A percentile compares a stretch with the other conserved stretches of the same genome.
phyloP scores from a whole-genome alignment of 2,797 vertebrate genomes.

The Peromyscus attwateri region DNA sequence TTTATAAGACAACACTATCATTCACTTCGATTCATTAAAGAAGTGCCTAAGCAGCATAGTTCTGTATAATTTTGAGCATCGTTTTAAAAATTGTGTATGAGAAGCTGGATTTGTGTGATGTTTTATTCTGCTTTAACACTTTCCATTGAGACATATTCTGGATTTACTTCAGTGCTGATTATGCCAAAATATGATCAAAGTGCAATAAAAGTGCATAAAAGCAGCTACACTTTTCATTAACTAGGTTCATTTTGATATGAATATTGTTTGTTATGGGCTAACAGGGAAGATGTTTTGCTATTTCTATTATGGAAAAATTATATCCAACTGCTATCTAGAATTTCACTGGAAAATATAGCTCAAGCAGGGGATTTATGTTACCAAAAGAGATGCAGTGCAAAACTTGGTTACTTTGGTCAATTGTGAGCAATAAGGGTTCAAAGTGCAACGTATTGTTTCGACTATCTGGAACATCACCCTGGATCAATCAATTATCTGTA shows the following conservation, averaged over 20 bases:
- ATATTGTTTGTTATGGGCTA: constrained; percentile 84
- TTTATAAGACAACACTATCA: constrained; percentile 88
- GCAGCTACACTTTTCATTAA: constrained; percentile 84
- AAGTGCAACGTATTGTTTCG: neutral
- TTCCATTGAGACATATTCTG: constrained; percentile 85
- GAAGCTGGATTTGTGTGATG: constrained; percentile 79
- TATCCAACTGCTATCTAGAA: constrained; percentile 79
- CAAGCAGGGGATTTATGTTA: constrained; percentile 60
- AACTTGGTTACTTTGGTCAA: constrained; percentile 30
- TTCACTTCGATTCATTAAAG: constrained; percentile 88
- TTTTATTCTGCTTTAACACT: constrained; percentile 85
- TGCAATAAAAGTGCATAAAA: constrained; percentile 83
- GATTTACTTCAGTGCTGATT: constrained; percentile 87
- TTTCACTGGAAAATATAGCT: constrained; percentile 78
- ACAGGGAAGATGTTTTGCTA: constrained; percentile 80
- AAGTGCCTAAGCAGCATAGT: constrained; percentile 86
- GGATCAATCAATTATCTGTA: neutral
- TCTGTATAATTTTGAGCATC: constrained; percentile 86
- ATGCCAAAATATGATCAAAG: constrained; percentile 83
- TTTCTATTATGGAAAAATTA: constrained; percentile 83
- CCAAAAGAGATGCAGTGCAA: neutral
- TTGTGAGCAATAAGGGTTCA: neutral
- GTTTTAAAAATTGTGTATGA: constrained; percentile 84
- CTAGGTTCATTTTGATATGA: constrained; percentile 84
- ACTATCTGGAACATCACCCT: neutral